Percentiles rank a stretch among this genome's conserved stretches.
These are phyloP conservation scores for Drosophila meridionalis DNA, from an alignment of 2,888 invertebrate genomes.

Conservation along the genomic window DNA sequence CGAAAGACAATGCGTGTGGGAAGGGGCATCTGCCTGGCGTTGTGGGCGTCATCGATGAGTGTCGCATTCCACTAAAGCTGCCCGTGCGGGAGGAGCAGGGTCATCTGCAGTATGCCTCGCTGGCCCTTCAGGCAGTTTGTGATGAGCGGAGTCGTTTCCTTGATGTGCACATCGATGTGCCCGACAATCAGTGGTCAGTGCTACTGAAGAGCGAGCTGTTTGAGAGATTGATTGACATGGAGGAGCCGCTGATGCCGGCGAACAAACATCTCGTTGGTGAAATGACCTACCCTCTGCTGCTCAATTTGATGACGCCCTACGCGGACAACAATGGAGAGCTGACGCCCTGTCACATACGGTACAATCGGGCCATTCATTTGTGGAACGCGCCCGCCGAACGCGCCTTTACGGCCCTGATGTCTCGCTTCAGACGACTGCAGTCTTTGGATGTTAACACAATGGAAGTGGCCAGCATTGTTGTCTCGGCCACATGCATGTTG, in stretches of 20 bases:
- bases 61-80: slow-evolving; percentile 35
- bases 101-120: slow-evolving; percentile 6
- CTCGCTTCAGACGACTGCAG: slow-evolving; percentile 47
- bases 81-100: slow-evolving; percentile 32
- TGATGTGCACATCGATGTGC: slow-evolving; percentile 49
- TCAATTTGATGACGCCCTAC: slow-evolving; percentile 59
- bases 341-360: slow-evolving; percentile 45
- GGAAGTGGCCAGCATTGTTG: slow-evolving; percentile 36
- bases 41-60: slow-evolving; percentile 54
- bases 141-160: slow-evolving; percentile 50
- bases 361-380: slow-evolving; percentile 42
- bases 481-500: slow-evolving; percentile 56
- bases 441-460: slow-evolving; percentile 40
- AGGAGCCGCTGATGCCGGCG: slow-evolving; percentile 42
- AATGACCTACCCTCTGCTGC: slow-evolving; percentile 45
- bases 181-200: slow-evolving; percentile 43
- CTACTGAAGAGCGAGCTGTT: slow-evolving; percentile 53
- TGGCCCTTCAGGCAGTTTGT: slow-evolving; percentile 50
- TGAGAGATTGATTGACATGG: slow-evolving; percentile 39
- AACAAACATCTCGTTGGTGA: slow-evolving; percentile 54
- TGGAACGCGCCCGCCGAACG: slow-evolving; percentile 48
- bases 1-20: slow-evolving; percentile 14
- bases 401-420: slow-evolving; percentile 41
- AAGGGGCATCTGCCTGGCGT: slow-evolving; percentile 39
- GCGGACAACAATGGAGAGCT: slow-evolving; percentile 22